A percentile compares a stretch with the other conserved stretches of the same genome.
These are phyloP conservation scores for Eucera pruinosa DNA, from an alignment of 2,888 invertebrate species.

Conservation along the genomic window DNA sequence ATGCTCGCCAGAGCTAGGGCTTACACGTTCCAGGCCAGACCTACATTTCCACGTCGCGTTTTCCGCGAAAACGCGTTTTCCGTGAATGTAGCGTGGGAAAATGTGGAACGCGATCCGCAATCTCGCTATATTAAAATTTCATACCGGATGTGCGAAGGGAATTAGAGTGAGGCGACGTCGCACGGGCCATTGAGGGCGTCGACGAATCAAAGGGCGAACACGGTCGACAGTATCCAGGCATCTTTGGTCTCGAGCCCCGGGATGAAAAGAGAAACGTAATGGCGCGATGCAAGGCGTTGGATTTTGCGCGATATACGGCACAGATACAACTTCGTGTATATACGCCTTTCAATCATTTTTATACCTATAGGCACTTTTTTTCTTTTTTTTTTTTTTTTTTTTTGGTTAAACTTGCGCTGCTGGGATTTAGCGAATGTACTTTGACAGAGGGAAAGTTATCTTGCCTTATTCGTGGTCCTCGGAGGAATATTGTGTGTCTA, in stretches of 20 bases:
- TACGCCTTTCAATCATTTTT: conserved; percentile 17
- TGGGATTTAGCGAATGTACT: conserved; percentile 1
- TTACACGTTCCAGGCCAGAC: conserved; percentile 31
- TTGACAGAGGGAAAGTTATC: not conserved
- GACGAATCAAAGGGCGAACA: conserved; percentile 20
- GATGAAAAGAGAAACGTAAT: conserved; percentile 15
- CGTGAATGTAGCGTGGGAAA: conserved; percentile 36
- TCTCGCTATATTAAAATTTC: conserved; percentile 55
- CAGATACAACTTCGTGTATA: not conserved
- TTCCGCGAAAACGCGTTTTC: conserved; percentile 17
- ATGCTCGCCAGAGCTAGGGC: conserved; percentile 2
- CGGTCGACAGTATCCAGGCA: not conserved
- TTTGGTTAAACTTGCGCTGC: not conserved
- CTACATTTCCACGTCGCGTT: conserved; percentile 36
- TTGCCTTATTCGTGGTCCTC: not conserved
- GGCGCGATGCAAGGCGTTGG: conserved; percentile 7
- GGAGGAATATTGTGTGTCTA: not conserved
- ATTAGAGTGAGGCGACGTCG: conserved; percentile 35
- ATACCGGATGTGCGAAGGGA: conserved; percentile 38
- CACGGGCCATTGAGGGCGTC: conserved; percentile 26
- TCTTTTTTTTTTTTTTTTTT: too few species aligned
- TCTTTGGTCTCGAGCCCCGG: conserved; percentile 1
- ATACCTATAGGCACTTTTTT: not conserved
- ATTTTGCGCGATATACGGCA: not conserved
- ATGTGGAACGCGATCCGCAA: conserved; percentile 52